Evolutionary conservation across 37 sponge, comb jelly and placozoan species (phyloP).

Genomic region (Haliclona indistincta): DNA sequence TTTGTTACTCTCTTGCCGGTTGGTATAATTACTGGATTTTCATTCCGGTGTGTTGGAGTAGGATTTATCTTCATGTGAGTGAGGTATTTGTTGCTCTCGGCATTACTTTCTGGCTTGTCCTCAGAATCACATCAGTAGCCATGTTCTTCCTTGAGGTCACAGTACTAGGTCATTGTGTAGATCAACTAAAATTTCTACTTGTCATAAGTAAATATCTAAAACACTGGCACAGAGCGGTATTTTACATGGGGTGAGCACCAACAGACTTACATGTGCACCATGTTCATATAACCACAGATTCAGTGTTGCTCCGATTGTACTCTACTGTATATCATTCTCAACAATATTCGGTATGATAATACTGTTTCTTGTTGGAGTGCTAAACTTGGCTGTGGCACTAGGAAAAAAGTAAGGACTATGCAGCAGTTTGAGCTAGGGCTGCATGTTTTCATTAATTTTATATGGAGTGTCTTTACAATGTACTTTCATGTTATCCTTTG

Average conservation of each 20-base stretch:
- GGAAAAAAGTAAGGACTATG: constrained; percentile 62
- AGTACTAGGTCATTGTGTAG: constrained; percentile 54
- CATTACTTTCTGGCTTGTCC: not conserved
- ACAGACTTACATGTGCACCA: not conserved
- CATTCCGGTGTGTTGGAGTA: constrained; percentile 41
- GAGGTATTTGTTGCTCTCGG: not conserved
- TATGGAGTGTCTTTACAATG: not conserved
- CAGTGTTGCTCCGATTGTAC: constrained; percentile 28
- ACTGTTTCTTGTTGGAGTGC: constrained; percentile 41
- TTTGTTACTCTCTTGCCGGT: constrained; percentile 60
- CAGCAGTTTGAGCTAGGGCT: not conserved
- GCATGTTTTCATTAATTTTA: not conserved
- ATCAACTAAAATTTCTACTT: constrained; percentile 41
- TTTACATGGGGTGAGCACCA: constrained; percentile 50
- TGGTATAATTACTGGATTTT: constrained; percentile 4
- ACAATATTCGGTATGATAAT: constrained; percentile 50
- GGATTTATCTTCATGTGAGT: constrained; percentile 77
- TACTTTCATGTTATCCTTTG: not conserved
- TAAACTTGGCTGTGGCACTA: constrained; percentile 74
- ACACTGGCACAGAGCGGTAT: constrained; percentile 50
- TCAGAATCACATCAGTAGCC: constrained; percentile 50
- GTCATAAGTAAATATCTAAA: constrained; percentile 48
- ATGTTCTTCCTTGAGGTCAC: constrained; percentile 74
- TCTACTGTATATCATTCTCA: constrained; percentile 58
- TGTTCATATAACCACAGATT: constrained; percentile 20